Evolutionary conservation across 2,888 invertebrate genomes (phyloP).

Genomic region (Psococerastis gibbosa): DNA sequence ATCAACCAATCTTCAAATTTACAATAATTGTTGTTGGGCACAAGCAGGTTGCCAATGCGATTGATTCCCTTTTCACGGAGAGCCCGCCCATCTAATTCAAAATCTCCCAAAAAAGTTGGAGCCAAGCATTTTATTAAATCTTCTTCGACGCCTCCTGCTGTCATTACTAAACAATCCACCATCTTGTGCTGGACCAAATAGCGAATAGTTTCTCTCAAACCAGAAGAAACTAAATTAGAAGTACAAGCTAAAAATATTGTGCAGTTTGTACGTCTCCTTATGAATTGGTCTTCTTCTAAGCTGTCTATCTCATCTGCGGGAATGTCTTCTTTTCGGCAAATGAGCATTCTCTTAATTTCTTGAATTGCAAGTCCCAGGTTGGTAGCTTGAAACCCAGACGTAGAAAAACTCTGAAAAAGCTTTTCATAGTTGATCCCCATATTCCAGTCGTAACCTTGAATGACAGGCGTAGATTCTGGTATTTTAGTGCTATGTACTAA

Average conservation of each 20-base stretch:
- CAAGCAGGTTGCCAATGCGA: constrained; percentile 80
- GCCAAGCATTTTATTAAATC: constrained; percentile 97
- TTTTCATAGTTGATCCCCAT: constrained; percentile 68
- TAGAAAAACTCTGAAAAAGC: constrained; percentile 56
- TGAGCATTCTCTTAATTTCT: constrained; percentile 82
- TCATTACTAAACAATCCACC: constrained; percentile 92
- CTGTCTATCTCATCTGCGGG: constrained; percentile 42
- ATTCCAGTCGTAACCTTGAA: constrained; percentile 82
- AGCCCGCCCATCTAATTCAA: constrained; percentile 57
- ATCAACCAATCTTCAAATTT: constrained; percentile 94
- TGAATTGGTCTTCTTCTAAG: constrained; percentile 62
- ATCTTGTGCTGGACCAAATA: constrained; percentile 73
- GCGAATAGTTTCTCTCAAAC: constrained; percentile 74
- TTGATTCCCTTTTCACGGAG: constrained; percentile 77
- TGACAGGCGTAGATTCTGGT: constrained; percentile 43
- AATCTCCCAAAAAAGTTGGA: constrained; percentile 85
- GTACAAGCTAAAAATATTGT: constrained; percentile 96
- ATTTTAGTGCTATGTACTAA: constrained; percentile 46
- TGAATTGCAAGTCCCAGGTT: constrained; percentile 78
- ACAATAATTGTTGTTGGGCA: constrained; percentile 97
- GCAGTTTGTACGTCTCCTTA: constrained; percentile 56
- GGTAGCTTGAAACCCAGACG: constrained; percentile 94
- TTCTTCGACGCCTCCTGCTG: constrained; percentile 96
- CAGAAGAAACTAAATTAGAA: constrained; percentile 92
- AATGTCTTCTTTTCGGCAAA: constrained; percentile 45